phyloP scores from a whole-genome alignment of 2,113 vertebrate species.

The Podocnemis expansa region DNA sequence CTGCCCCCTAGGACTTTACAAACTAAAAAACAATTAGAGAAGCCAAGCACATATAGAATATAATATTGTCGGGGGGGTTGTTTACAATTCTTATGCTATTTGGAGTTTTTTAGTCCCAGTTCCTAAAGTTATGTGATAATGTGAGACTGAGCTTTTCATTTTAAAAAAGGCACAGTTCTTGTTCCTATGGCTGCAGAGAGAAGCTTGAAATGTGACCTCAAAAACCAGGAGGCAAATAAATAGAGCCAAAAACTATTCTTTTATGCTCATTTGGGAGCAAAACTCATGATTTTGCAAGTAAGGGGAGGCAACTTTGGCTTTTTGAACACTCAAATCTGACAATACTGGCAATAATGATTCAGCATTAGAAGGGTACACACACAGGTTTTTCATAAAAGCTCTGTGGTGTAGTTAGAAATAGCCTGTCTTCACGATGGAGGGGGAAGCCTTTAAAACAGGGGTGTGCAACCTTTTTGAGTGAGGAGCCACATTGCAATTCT shows the following conservation, averaged over 20 bases:
- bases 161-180: background rate
- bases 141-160: background rate
- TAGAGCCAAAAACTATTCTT: background rate
- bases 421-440: background rate
- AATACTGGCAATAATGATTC: no score
- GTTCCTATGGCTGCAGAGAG: background rate
- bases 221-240: background rate
- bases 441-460: background rate
- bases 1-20: background rate
- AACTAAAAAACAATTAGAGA: background rate
- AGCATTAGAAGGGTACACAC: no score
- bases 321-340: background rate
- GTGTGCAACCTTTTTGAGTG: no score
- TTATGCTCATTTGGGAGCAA: background rate
- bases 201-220: background rate
- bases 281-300: background rate
- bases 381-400: background rate
- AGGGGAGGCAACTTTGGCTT: no score
- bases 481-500: no score
- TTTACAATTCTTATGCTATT: background rate
- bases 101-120: background rate
- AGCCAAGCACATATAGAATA: fast-evolving
- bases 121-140: background rate
- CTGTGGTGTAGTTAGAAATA: background rate
- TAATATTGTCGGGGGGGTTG: background rate